Evolutionary conservation across 2,888 invertebrate species (phyloP).

Genomic region (Nomada fucata): DNA sequence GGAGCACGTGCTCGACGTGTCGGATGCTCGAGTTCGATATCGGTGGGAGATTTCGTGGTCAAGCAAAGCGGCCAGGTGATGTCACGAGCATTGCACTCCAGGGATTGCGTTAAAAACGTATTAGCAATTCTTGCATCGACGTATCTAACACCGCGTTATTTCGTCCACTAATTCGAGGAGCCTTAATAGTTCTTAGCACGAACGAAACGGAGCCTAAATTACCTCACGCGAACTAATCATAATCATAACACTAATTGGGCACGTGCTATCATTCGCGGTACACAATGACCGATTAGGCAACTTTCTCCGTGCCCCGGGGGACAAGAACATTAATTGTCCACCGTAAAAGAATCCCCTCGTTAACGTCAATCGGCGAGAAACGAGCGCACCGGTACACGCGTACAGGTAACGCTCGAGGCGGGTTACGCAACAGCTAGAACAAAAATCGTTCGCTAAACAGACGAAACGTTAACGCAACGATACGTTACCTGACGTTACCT

Average conservation of each 20-base stretch:
- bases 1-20: conserved; percentile 42
- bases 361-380: neutral
- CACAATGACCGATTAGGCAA: neutral
- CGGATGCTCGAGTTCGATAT: conserved; percentile 18
- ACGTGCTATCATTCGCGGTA: no score
- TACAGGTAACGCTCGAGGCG: neutral
- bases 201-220: no score
- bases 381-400: neutral
- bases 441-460: conserved; percentile 26
- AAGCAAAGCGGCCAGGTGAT: neutral
- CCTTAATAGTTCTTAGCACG: no score
- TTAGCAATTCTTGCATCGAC: no score
- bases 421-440: neutral
- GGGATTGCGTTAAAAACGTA: no score
- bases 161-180: no score
- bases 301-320: neutral
- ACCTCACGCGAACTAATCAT: no score
- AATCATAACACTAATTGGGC: no score
- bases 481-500: conserved; percentile 32
- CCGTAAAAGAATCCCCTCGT: neutral
- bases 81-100: neutral
- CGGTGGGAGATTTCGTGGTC: conserved; percentile 11
- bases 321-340: neutral
- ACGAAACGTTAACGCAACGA: conserved; percentile 21
- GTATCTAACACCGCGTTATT: no score